Evolutionary conservation across 2,113 vertebrate species (phyloP), one percentile per base, ranked within the genome.

Genomic region (Trematomus loennbergii): DNA sequence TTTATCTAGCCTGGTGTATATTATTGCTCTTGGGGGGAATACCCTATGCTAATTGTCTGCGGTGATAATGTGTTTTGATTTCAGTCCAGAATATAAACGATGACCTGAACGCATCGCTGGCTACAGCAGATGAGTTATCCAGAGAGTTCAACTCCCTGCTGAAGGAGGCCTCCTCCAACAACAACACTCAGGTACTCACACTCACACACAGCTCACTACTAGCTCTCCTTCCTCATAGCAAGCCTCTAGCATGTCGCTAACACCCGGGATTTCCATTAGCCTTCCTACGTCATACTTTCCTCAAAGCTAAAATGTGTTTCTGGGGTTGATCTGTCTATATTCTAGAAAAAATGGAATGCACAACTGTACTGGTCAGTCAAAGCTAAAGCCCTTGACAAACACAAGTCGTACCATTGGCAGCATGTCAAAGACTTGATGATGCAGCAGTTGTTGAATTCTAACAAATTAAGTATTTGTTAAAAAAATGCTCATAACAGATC

Each of bases 101-200:
- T 8, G 95, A 96, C 66, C 87, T 96, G 52, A 95, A 86, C 25
- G 92, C 95, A 1, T 95, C 95, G 3, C 65, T 95, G 75, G 94
- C 94, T 18, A 93, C 88, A 17, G 95, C 95, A 0, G 95, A 96
- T 55, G 94, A 94, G 85, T 76, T 95, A 22, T 95, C 95, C 75
- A 93, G 67, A 43, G 94, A 96, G 75, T 95, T 96, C 74, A 90
- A 22, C 86, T 93, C 93, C 60, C n/a, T 96, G 67, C 12, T 95
- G 71, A 81, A 84, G 13, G 92, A 94, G 75, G 87, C 72, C 10
- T 80, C 90, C 5, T 54, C 89, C 20, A 40, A 9, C 22, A 18
- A 71, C 16, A 59, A 72, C 17, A 66, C 58, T 55, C 61, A 87
- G 90, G 92, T 93, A 91, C 10, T 5, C 40, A 25, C 54, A 60